Base-by-base conservation (phyloP, 2,888 invertebrate species). In the Limnephilus lunatus region DNA sequence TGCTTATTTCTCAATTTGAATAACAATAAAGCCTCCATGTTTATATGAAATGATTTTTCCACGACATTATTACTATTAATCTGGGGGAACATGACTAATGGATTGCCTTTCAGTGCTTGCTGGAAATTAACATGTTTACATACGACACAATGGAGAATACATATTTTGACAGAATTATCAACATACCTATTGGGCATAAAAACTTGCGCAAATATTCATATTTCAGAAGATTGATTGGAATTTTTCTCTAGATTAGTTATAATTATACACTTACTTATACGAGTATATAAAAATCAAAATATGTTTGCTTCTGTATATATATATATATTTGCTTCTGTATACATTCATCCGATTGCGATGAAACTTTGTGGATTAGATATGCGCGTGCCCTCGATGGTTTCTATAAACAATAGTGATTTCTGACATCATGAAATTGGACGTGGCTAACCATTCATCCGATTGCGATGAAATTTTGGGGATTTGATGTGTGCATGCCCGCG, bases 51-150 rank as follows among this genome's bases (percentile, higher is more conserved):
- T 88, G n/a, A 68, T 88, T 88, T 53, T 32, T 68, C 68, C 68
- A 68, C 68, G 32, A 88, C 31, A 86, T 86, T 44, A 86, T 68
- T 87, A 68, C 48, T 30, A 88, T 68, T 88, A 88, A 88, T 53
- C 88, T 31, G 53, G 19, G 31, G 68, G 4, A 53, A 88, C 31
- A 68, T 88, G 88, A 88, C 32, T 88, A 88, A 88, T 80, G 88
- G 88, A 88, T 88, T 88, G 53, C 68, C n/a, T 53, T 88, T 88
- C 88, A 88, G 31, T 32, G 88, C 68, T 88, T 31, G 30, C 35
- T 32, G 31, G 39, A 68, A 31, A 88, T 88, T 88, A 88, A 53
- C 88, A 88, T 68, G 32, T 88, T 68, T 30, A 88, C 31, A 11
- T 31, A 48, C 86, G 30, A 12, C 48, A 12, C 68, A 88, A 30